These are phyloP conservation scores for Strigamia crassipes DNA, from an alignment of 2,888 invertebrate genomes.

Conservation along the genomic window DNA sequence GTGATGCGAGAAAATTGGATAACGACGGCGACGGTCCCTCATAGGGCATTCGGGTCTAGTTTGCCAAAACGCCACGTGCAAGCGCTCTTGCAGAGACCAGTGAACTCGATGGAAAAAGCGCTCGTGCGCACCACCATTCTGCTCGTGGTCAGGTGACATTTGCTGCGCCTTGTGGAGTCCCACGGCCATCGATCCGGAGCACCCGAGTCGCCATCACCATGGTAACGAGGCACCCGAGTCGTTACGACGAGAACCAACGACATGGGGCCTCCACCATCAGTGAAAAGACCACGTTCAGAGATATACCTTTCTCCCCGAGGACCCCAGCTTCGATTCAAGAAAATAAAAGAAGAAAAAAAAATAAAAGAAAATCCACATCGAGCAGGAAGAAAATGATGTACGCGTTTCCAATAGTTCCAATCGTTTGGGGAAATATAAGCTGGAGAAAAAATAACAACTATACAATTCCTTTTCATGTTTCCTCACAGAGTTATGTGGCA, in stretches of 20 bases:
- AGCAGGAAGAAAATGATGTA: slow-evolving; percentile 29
- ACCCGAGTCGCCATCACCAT: slow-evolving; percentile 32
- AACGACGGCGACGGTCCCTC: neutral
- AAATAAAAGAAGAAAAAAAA: no score
- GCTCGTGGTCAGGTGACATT: slow-evolving; percentile 34
- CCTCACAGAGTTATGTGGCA: slow-evolving; percentile 37
- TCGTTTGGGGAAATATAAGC: slow-evolving; percentile 40
- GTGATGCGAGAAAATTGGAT: neutral
- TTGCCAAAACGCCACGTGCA: slow-evolving; percentile 15
- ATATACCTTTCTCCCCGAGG: slow-evolving; percentile 29
- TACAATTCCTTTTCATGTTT: slow-evolving; percentile 37
- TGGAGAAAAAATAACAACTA: slow-evolving; percentile 35
- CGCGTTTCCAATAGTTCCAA: slow-evolving; percentile 38
- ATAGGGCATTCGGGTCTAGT: slow-evolving; percentile 38
- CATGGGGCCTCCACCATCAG: neutral
- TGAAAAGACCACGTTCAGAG: slow-evolving; percentile 13
- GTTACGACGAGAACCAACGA: neutral
- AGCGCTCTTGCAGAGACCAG: slow-evolving; percentile 29
- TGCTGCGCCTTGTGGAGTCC: slow-evolving; percentile 35
- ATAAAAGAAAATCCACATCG: neutral
- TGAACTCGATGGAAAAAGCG: slow-evolving; percentile 38
- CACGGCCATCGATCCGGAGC: slow-evolving; percentile 34
- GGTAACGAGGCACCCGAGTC: slow-evolving; percentile 33
- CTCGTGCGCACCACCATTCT: slow-evolving; percentile 33
- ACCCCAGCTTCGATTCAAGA: slow-evolving; percentile 10